phyloP scores from a whole-genome alignment of 2,113 vertebrate species.

The Proterorhinus semilunaris region DNA sequence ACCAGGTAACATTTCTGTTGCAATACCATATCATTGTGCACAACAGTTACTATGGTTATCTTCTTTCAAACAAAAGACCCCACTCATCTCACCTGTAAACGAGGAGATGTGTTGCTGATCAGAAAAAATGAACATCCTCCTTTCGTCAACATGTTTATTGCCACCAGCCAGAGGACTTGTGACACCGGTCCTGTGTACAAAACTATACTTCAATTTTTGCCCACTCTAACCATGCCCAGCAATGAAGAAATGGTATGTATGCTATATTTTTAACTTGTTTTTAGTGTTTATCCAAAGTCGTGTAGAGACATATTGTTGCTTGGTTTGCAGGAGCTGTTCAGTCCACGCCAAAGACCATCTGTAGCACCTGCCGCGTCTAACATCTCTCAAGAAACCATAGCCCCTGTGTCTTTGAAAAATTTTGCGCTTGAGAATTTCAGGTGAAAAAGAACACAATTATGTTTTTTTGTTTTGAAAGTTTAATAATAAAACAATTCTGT shows the following conservation, averaged over 20 bases:
- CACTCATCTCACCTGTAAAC: slow-evolving; percentile 78
- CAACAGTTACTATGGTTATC: background rate
- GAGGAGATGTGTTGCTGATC: slow-evolving; percentile 85
- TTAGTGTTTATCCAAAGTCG: background rate
- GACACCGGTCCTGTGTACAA: slow-evolving; percentile 75
- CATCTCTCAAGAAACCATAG: slow-evolving; percentile 58
- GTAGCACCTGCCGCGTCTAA: background rate
- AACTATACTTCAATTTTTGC: slow-evolving; percentile 78
- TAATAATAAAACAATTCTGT: background rate
- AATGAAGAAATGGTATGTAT: slow-evolving; percentile 81
- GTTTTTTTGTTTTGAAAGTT: background rate
- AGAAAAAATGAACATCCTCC: slow-evolving; percentile 64
- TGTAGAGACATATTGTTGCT: background rate
- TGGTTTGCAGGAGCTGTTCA: slow-evolving; percentile 77
- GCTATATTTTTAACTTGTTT: too few species aligned
- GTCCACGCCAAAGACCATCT: slow-evolving; percentile 72
- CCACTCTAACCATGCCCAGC: slow-evolving; percentile 80
- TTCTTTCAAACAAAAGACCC: slow-evolving; percentile 74
- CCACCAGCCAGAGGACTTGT: slow-evolving; percentile 81
- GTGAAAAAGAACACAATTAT: slow-evolving; percentile 59
- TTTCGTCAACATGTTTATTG: slow-evolving; percentile 72
- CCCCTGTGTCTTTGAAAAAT: slow-evolving; percentile 85
- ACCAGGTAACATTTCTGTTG: slow-evolving; percentile 50
- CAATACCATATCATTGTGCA: background rate
- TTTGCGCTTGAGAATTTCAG: slow-evolving; percentile 89